A percentile compares a stretch with the other conserved stretches of the same genome.
Evolutionary conservation across 2,888 invertebrate species (phyloP).

Genomic region (Onthophagus sagittarius): DNA sequence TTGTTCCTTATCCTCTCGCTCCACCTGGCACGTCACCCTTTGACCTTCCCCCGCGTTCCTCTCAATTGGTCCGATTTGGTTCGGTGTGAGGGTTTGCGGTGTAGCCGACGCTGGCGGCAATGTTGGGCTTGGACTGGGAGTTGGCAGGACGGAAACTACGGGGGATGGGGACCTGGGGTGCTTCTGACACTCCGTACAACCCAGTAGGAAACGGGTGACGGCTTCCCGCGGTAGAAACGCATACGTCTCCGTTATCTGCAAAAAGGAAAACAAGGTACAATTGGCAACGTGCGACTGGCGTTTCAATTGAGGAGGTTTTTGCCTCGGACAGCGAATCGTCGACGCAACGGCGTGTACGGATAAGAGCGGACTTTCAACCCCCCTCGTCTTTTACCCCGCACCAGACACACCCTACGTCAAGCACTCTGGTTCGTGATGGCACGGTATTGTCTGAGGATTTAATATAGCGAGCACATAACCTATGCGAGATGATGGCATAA

Average conservation of each 20-base stretch:
- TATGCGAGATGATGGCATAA: not conserved
- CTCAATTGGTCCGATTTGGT: slow-evolving; percentile 30
- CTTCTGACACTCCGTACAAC: slow-evolving; percentile 89
- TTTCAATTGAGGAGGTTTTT: slow-evolving; percentile 32
- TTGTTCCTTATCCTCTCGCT: slow-evolving; percentile 24
- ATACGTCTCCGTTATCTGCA: slow-evolving; percentile 93
- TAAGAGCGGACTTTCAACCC: slow-evolving; percentile 4
- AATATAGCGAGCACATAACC: not conserved
- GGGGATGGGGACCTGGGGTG: slow-evolving; percentile 67
- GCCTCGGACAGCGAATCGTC: slow-evolving; percentile 1
- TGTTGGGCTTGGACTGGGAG: slow-evolving; percentile 45
- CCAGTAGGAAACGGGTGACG: slow-evolving; percentile 91
- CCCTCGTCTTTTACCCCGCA: slow-evolving; percentile 2
- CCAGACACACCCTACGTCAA: not conserved
- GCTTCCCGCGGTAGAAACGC: slow-evolving; percentile 94
- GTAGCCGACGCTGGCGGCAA: slow-evolving; percentile 37
- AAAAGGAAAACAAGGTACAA: slow-evolving; percentile 43
- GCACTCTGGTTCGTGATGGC: not conserved
- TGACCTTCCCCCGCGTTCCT: slow-evolving; percentile 16
- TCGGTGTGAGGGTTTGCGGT: slow-evolving; percentile 31
- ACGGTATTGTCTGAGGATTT: not conserved
- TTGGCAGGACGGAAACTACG: slow-evolving; percentile 51
- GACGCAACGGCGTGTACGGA: slow-evolving; percentile 14
- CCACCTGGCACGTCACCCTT: slow-evolving; percentile 16
- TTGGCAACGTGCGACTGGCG: slow-evolving; percentile 34